phyloP scores from a whole-genome alignment of 2,797 vertebrate genomes.

The Rachycentron canadum region DNA sequence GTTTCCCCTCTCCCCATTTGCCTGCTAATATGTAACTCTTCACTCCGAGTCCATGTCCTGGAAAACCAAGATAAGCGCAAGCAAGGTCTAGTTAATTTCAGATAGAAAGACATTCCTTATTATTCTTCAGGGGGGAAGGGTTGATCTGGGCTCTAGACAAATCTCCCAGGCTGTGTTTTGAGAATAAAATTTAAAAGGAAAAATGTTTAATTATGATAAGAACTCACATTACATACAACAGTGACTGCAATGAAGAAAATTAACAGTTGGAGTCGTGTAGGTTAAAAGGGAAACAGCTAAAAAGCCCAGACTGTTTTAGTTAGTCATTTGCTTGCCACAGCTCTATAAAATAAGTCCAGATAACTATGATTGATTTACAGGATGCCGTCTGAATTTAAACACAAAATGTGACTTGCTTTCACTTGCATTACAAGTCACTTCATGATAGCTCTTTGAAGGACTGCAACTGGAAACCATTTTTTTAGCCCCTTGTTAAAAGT shows the following conservation, averaged over 20 bases:
- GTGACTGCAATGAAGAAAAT: not conserved
- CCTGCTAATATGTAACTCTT: slow-evolving; percentile 78
- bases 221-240: not conserved
- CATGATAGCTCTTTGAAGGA: slow-evolving; percentile 46
- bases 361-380: slow-evolving; percentile 57
- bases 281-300: slow-evolving; percentile 9
- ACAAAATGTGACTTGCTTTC: slow-evolving; percentile 40
- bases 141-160: slow-evolving; percentile 34
- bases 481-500: slow-evolving; percentile 59
- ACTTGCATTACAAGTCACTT: slow-evolving; percentile 31
- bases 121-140: slow-evolving; percentile 49
- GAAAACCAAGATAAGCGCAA: slow-evolving; percentile 73
- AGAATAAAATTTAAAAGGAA: too few species aligned
- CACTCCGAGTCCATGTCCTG: slow-evolving; percentile 53
- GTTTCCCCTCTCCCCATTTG: slow-evolving; percentile 45
- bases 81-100: slow-evolving; percentile 71
- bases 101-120: slow-evolving; percentile 60
- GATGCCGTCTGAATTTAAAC: slow-evolving; percentile 29
- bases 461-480: slow-evolving; percentile 30
- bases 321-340: slow-evolving; percentile 10
- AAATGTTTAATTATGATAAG: not conserved
- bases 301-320: not conserved
- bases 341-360: slow-evolving; percentile 28
- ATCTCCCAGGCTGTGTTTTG: slow-evolving; percentile 11
- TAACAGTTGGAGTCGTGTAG: not conserved